Conservation (phyloP, 2,113 vertebrate species). For the Corapipo altera region DNA sequence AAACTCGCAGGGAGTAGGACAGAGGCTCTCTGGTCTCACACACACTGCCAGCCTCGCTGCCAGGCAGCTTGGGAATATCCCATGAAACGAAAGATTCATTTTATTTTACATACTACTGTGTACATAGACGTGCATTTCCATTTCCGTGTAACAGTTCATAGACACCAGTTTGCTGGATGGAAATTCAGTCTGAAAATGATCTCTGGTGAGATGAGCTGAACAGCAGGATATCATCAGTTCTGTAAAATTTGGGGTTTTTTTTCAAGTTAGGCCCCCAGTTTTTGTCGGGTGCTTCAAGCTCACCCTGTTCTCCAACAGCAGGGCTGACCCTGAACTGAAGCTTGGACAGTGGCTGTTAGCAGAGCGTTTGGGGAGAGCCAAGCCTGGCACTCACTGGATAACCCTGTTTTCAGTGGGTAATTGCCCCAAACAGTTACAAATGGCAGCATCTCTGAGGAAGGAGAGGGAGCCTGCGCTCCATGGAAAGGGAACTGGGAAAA, state of each 20-base stretch:
- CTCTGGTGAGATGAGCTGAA: not conserved
- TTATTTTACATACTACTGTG: not conserved
- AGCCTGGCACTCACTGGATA: not conserved
- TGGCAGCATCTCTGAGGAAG: not conserved
- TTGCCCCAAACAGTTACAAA: not conserved
- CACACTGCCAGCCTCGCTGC: not conserved
- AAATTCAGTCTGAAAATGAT: not conserved
- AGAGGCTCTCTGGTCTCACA: not conserved
- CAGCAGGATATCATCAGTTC: not conserved
- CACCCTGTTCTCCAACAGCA: not conserved
- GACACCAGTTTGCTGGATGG: not conserved
- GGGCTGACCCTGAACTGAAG: not conserved
- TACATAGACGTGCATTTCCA: not conserved
- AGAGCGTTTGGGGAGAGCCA: not conserved
- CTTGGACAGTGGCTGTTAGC: not conserved
- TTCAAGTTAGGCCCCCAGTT: not conserved
- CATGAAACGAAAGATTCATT: not conserved
- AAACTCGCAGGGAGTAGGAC: not conserved
- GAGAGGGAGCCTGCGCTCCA: not conserved
- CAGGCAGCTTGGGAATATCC: not conserved
- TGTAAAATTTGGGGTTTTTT: not conserved
- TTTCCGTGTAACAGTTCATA: not conserved
- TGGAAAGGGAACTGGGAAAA: not conserved
- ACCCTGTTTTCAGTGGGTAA: not conserved
- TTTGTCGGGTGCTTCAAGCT: not conserved